A percentile compares a stretch with the other conserved stretches of the same genome.
Conservation (phyloP, 2,888 invertebrate genomes). For the Harpalus rufipes region DNA sequence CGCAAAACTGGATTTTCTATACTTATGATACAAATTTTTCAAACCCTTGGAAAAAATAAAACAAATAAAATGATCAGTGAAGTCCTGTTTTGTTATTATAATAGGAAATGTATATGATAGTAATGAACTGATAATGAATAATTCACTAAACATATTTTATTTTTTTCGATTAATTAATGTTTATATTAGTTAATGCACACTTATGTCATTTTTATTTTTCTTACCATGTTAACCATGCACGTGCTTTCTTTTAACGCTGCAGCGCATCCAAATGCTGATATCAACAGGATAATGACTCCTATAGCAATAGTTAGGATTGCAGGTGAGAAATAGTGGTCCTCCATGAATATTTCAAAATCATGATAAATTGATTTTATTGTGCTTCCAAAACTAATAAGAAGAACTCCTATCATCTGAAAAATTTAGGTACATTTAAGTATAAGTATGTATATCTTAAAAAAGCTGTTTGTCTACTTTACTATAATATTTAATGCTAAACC, state of each 20-base stretch:
- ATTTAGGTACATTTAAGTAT: background rate
- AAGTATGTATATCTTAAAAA: background rate
- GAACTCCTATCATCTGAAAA: constrained; percentile 84
- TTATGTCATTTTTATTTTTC: no score
- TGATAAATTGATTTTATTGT: constrained; percentile 80
- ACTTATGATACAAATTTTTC: no score
- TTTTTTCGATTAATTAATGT: no score
- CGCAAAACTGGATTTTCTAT: no score
- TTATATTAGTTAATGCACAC: no score
- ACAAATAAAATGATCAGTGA: no score
- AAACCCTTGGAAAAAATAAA: no score
- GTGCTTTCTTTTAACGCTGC: constrained; percentile 91
- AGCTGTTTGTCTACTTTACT: background rate
- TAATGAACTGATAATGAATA: no score
- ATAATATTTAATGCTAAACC: no score
- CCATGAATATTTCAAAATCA: constrained; percentile 81
- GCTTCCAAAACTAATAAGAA: constrained; percentile 83
- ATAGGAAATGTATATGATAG: no score
- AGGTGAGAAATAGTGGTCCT: constrained; percentile 84
- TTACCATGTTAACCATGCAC: constrained; percentile 82
- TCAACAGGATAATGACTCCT: constrained; percentile 85
- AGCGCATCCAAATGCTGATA: constrained; percentile 91
- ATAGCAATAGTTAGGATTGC: constrained; percentile 87
- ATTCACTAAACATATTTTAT: no score
- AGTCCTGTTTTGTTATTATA: no score